Conservation (phyloP, 1,140 invertebrate genomes). For the Galleria mellonella region DNA sequence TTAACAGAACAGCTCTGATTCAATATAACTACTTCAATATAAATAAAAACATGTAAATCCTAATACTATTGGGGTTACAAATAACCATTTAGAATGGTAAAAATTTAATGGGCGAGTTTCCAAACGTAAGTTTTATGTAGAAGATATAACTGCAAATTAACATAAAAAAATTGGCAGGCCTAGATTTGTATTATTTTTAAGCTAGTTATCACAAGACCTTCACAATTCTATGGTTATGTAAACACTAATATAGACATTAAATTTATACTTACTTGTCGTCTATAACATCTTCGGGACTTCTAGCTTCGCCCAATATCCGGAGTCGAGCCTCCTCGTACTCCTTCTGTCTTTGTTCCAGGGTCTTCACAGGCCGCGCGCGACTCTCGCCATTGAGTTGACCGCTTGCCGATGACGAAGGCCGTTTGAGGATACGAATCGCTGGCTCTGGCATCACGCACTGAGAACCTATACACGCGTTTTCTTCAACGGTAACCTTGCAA, state of each 20-base stretch:
- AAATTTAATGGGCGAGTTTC: no score
- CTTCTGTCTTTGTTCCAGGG: constrained; percentile 89
- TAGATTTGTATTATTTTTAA: no score
- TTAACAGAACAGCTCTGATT: no score
- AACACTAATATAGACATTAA: constrained; percentile 10
- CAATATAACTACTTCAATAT: no score
- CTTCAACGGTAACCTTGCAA: constrained; percentile 71
- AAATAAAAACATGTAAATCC: no score
- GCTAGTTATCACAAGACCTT: no score
- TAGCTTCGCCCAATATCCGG: constrained; percentile 87
- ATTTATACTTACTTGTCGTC: constrained; percentile 77
- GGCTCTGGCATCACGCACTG: constrained; percentile 78
- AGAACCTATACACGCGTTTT: constrained; percentile 70
- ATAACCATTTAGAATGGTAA: no score
- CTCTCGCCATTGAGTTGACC: constrained; percentile 76
- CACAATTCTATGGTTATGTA: constrained; percentile 19
- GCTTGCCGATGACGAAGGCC: constrained; percentile 74
- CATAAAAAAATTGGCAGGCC: no score
- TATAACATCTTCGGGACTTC: constrained; percentile 82
- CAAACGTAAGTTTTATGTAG: no score
- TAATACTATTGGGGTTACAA: no score
- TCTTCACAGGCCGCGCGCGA: constrained; percentile 83
- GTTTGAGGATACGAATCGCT: constrained; percentile 88
- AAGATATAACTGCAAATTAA: no score
- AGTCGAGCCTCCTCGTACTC: constrained; percentile 91